A percentile compares a stretch with the other conserved stretches of the same genome.
phyloP scores from a whole-genome alignment of 1,140 invertebrate species.

The Capitella teleta region DNA sequence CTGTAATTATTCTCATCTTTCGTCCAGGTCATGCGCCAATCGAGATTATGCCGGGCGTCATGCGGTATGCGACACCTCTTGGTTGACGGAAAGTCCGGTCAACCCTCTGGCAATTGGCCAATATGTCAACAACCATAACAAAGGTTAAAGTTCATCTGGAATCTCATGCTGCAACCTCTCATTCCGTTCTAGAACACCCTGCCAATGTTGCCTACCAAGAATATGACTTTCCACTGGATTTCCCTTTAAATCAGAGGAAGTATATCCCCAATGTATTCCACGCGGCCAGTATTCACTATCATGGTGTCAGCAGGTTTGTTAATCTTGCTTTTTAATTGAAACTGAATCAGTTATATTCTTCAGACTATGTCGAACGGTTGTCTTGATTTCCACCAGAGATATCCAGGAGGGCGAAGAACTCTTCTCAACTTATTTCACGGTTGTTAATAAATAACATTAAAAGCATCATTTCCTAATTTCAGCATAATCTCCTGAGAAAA shows the following conservation, averaged over 20 bases:
- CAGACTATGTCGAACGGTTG: conserved; percentile 25
- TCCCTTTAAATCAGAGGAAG: conserved; percentile 24
- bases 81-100: conserved; percentile 34
- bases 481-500: too few relatives aligned
- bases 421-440: conserved; percentile 36
- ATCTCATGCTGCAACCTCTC: background rate
- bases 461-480: too few relatives aligned
- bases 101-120: conserved; percentile 45
- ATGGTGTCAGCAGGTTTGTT: conserved; percentile 11
- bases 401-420: conserved; percentile 31
- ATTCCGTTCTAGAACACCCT: conserved; percentile 18
- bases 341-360: conserved; percentile 11
- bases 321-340: background rate
- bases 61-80: conserved; percentile 39
- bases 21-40: conserved; percentile 38
- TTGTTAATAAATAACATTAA: conserved; percentile 18
- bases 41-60: conserved; percentile 37
- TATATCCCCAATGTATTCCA: conserved; percentile 27
- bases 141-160: conserved; percentile 13
- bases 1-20: background rate
- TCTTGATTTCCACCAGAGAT: conserved; percentile 23
- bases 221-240: conserved; percentile 24
- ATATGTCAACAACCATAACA: conserved; percentile 44
- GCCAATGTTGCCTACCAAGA: conserved; percentile 40
- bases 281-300: background rate